These are phyloP conservation scores for Enoplosus armatus DNA, from an alignment of 2,797 vertebrate species.

Conservation along the genomic window DNA sequence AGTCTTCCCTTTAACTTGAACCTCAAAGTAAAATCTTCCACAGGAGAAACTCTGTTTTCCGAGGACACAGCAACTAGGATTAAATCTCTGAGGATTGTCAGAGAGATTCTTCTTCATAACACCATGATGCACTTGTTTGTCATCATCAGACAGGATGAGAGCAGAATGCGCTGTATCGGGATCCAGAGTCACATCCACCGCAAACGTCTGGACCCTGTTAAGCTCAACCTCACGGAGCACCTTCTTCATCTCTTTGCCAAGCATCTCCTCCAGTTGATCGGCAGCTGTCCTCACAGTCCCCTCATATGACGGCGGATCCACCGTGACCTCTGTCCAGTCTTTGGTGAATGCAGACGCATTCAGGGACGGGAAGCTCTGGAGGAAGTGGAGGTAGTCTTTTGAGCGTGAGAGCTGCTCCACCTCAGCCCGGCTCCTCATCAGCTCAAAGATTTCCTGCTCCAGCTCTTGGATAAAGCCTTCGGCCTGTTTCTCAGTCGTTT, in stretches of 20 bases:
- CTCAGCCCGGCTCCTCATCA: not conserved
- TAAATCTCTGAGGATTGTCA: not conserved
- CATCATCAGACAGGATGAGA: conserved; percentile 30
- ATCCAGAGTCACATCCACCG: conserved; percentile 9
- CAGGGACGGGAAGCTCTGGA: not conserved
- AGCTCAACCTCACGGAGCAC: conserved; percentile 1
- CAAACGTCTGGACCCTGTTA: not conserved
- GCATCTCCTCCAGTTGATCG: not conserved
- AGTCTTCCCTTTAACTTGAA: conserved; percentile 33
- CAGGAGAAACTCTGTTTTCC: conserved; percentile 33
- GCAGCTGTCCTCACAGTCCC: not conserved
- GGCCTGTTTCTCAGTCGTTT: not conserved
- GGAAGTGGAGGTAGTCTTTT: conserved; percentile 9
- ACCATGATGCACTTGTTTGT: not conserved
- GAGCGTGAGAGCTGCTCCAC: not conserved
- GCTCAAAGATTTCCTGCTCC: conserved; percentile 23
- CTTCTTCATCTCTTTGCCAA: not conserved
- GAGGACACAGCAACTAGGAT: not conserved
- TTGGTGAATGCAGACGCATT: not conserved
- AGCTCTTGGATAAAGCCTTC: not conserved
- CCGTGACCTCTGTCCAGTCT: conserved; percentile 5
- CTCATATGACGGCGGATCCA: not conserved
- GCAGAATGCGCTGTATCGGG: conserved; percentile 20
- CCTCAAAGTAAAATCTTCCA: conserved; percentile 24
- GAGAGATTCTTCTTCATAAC: not conserved